Evolutionary conservation across 2,888 invertebrate species (phyloP), one percentile per base, ranked within the genome.

Genomic region (Drosophila affinis): DNA sequence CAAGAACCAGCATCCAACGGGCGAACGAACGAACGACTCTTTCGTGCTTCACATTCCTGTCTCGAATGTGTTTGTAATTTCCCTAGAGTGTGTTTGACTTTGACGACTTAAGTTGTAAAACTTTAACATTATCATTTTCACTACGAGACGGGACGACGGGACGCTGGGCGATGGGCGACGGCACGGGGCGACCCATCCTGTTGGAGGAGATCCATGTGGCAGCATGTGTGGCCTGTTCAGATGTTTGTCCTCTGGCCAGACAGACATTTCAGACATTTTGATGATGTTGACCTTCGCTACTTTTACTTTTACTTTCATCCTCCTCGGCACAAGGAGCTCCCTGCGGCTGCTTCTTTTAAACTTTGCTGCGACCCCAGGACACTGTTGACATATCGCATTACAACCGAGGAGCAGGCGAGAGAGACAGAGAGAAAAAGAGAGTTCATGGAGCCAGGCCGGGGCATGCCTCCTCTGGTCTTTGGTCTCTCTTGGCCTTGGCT

Each of bases 41-140:
- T 62, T 62, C 32, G 57, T 58, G 46, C 48, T 78, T 62, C 82
- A 76, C 73, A 77, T 81, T 78, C 76, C 77, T 83, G 88, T 83
- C 85, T 83, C 80, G 81, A 87, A 89, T 87, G 90, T 85, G 91
- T 90, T 90, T 91, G 90, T 90, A 90, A 90, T 90, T 90, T 91
- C 90, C 90, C 90, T 69, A 88, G 90, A 91, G 90, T 90, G 90
- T 90, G 89, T 90, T 90, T 90, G 91, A 90, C 90, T 90, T 90
- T 90, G 91, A 90, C 90, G 90, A 90, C 91, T 90, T 90, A 90
- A 90, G 90, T 90, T 90, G 90, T 90, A 91, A 90, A 91, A 90
- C 91, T 90, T 91, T 87, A 90, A 91, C 90, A 90, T 91, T 90
- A 90, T 90, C 90, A 90, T 91, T 90, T 89, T 87, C 77, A 79